These are phyloP conservation scores for Mixornis gularis DNA, from an alignment of 2,113 vertebrate species.

Conservation along the genomic window DNA sequence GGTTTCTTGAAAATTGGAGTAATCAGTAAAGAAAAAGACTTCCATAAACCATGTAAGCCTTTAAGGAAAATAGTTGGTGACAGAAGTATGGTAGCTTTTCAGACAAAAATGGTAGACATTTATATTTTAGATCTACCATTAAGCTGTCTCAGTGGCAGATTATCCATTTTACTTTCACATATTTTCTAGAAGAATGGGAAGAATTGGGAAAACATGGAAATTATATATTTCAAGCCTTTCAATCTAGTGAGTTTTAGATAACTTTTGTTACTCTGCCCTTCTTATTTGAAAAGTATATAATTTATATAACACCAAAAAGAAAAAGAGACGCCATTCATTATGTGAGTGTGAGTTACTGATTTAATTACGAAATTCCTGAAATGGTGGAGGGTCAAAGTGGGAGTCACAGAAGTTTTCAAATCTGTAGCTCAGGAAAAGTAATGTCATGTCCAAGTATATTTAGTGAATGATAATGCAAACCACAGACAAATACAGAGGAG, in stretches of 20 bases:
- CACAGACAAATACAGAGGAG: conserved; percentile 25
- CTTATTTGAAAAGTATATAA: neutral
- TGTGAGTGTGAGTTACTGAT: neutral
- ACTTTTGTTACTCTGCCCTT: neutral
- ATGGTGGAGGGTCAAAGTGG: neutral
- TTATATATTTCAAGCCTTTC: neutral
- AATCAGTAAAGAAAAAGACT: neutral
- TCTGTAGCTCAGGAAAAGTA: conserved; percentile 5
- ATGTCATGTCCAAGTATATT: conserved; percentile 12
- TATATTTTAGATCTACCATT: neutral
- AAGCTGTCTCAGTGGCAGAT: neutral
- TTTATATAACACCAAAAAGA: neutral
- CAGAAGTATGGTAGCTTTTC: neutral
- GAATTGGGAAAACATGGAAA: neutral
- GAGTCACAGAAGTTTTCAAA: neutral
- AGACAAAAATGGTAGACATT: neutral
- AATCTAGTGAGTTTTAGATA: neutral
- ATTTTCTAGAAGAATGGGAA: neutral
- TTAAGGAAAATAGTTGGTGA: neutral
- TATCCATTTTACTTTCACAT: neutral
- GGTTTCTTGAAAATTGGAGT: neutral
- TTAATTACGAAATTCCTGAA: conserved; percentile 13
- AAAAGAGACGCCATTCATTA: neutral
- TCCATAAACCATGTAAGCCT: neutral
- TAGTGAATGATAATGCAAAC: conserved; percentile 43